Evolutionary conservation across 2,113 vertebrate genomes (phyloP).

Genomic region (Patagioenas fasciata): DNA sequence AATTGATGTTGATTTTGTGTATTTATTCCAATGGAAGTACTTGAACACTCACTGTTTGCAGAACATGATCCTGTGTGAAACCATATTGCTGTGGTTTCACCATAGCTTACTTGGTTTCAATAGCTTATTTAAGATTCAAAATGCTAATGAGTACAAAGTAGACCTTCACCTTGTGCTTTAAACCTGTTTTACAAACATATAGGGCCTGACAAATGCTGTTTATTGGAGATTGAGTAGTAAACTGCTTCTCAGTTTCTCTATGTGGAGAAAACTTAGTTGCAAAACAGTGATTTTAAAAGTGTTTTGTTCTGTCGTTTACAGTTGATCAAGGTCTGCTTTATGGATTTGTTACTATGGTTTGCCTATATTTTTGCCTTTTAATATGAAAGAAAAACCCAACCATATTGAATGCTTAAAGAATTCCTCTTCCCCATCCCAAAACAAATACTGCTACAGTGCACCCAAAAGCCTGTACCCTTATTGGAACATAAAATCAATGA

Average conservation of each 20-base stretch:
- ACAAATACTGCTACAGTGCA: not conserved
- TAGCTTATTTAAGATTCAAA: not conserved
- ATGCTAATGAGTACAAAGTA: not conserved
- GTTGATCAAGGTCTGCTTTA: not conserved
- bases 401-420: not conserved
- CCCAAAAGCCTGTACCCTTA: not conserved
- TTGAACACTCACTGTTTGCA: not conserved
- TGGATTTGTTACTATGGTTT: not conserved
- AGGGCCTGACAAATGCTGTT: not conserved
- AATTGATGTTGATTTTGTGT: rapidly evolving
- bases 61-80: not conserved
- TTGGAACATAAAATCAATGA: not conserved
- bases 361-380: not conserved
- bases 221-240: not conserved
- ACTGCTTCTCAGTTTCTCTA: not conserved
- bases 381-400: not conserved
- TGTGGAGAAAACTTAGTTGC: not conserved
- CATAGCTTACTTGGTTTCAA: not conserved
- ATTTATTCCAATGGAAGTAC: not conserved
- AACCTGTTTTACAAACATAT: not conserved
- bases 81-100: not conserved
- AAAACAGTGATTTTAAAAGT: not conserved
- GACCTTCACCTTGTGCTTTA: not conserved
- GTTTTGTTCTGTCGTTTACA: not conserved
- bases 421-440: not conserved